These are phyloP conservation scores for Halcyon badia DNA, from an alignment of 2,797 vertebrate genomes.

Conservation along the genomic window DNA sequence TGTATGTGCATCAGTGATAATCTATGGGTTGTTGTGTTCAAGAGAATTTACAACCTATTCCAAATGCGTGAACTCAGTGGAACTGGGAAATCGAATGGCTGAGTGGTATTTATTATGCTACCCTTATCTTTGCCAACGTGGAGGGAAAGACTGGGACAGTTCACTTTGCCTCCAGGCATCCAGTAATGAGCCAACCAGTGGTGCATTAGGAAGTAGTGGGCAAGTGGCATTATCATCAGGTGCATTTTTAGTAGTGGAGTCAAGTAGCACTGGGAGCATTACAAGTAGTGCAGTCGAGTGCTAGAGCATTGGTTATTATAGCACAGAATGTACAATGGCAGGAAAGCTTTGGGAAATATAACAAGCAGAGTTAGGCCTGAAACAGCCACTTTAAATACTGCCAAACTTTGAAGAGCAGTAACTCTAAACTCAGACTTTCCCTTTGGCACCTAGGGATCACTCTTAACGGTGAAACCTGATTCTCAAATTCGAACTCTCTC, in stretches of 20 bases:
- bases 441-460: conserved; percentile 12
- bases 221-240: conserved; percentile 67
- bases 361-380: conserved; percentile 58
- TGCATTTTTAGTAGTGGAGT: conserved; percentile 72
- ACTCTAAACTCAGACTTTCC: conserved; percentile 53
- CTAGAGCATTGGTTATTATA: conserved; percentile 47
- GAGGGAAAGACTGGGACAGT: conserved; percentile 60
- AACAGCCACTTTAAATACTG: conserved; percentile 56
- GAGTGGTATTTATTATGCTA: conserved; percentile 60
- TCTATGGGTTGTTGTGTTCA: conserved; percentile 27
- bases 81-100: conserved; percentile 51
- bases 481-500: neutral
- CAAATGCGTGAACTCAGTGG: conserved; percentile 25
- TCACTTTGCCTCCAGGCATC: conserved; percentile 72
- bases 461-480: conserved; percentile 22
- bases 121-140: conserved; percentile 41
- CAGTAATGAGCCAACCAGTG: conserved; percentile 71
- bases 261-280: conserved; percentile 72
- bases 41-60: conserved; percentile 55
- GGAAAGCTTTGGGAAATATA: conserved; percentile 58
- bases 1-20: conserved; percentile 39
- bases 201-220: conserved; percentile 66
- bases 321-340: conserved; percentile 60
- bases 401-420: conserved; percentile 55
- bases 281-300: conserved; percentile 69